Base-by-base conservation (phyloP, 2,888 invertebrate genomes). In the Mechanitis messenoides region DNA sequence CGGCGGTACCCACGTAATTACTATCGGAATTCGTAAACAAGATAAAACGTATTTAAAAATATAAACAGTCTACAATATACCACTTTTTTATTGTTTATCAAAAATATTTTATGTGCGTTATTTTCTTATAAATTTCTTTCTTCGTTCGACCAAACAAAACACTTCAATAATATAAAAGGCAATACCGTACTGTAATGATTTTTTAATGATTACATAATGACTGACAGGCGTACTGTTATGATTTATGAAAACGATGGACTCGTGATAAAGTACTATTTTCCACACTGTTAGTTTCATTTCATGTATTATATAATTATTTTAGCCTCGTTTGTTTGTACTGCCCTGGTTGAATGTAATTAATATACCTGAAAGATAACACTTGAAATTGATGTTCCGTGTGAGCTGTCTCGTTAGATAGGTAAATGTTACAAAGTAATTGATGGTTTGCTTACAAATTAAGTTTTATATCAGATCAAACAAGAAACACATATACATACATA, bases 131-230 rank as follows among this genome's bases (percentile, higher is more conserved):
- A 59, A 59, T 54, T 28, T 45, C 42, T 60, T 55, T 46, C 55
- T 45, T 11, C 31, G 12, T 55, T 55, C 31, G 42, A 12, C n/a
- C 31, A 47, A 33, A 38, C 47, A 55, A 38, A 38, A 47, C 55
- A 47, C 38, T 60, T 35, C 47, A 47, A 46, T 31, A 31, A 42
- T 58, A 58, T 53, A 53, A 58, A 55, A 58, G 58, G 38, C 50
- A 42, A 54, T 46, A 45, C 55, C 50, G 47, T 50, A 45, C 63
- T 63, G 72, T 88, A 88, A 89, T 87, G 87, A 83, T 86, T 87
- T 83, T 87, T 85, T 88, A 89, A 89, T 88, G 88, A 84, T 79
- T 74, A 68, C 75, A 55, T 87, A 87, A 87, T 84, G 83, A 87
- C 81, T 80, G 86, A 83, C 85, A 81, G 77, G 76, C 77, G 74